These are phyloP conservation scores for Anseranas semipalmata DNA, from an alignment of 2,113 vertebrate genomes.

Conservation along the genomic window DNA sequence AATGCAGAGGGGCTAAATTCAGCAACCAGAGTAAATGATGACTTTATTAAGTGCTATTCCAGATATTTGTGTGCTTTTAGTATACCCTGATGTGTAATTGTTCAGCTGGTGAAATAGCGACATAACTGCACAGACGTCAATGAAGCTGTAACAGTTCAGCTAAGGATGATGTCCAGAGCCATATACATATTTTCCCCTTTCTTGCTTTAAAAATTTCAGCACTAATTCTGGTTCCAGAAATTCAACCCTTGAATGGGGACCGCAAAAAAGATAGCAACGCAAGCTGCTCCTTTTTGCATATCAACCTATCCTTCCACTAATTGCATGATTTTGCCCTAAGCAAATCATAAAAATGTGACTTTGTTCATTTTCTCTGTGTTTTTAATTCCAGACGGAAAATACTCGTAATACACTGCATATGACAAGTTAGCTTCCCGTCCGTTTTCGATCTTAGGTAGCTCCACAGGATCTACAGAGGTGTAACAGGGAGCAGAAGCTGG, in stretches of 20 bases:
- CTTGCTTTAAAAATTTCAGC: not conserved
- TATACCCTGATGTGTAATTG: not conserved
- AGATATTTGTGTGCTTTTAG: conserved; percentile 9
- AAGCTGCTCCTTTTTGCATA: not conserved
- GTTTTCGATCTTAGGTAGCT: not conserved
- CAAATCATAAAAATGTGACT: not conserved
- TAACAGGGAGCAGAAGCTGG: not conserved
- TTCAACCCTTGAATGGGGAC: not conserved
- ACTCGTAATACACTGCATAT: not conserved
- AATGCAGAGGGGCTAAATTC: not conserved
- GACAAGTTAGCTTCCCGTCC: not conserved
- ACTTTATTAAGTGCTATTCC: not conserved
- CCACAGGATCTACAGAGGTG: not conserved
- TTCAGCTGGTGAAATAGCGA: not conserved
- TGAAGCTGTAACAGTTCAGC: not conserved
- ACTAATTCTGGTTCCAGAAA: not conserved
- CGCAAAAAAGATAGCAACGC: not conserved
- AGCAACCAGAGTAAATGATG: not conserved
- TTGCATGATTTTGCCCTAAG: not conserved
- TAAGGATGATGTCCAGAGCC: not conserved
- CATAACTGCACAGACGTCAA: not conserved
- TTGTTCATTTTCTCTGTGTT: not conserved
- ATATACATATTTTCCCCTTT: not conserved
- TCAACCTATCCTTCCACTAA: not conserved
- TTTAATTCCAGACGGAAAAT: not conserved